Evolutionary conservation across 2,888 invertebrate species (phyloP), one percentile per base, ranked within the genome.

Genomic region (Drosophila formosana): DNA sequence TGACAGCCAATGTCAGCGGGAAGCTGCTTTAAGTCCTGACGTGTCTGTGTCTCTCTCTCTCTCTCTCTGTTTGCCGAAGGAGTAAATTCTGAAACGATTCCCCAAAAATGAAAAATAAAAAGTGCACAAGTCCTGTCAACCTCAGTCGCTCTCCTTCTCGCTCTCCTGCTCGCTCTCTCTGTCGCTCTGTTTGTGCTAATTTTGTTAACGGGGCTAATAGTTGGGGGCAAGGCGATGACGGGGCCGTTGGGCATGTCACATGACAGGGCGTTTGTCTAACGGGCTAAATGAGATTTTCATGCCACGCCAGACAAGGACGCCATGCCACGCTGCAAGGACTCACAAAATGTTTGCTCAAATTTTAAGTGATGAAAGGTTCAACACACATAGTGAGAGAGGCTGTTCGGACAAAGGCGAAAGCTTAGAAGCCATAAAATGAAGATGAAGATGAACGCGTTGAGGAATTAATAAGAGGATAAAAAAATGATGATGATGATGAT

Each of bases 391-490:
- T 25, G 7, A 57, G 0, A 52, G 28, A 30, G 47, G 34, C n/a
- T 23, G 32, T 39, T 45, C 43, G n/a, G 50, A 71, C 66, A 78
- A 66, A 60, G 50, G 62, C 53, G 47, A 32, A 65, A 70, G 85
- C 80, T 72, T 72, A 67, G 67, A 83, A 86, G 84, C 78, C 81
- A 68, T 66, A 64, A 64, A 82, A 87, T 82, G 72, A 82, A 82
- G 77, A 85, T 82, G 72, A 84, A 88, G 77, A 88, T 85, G 73
- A 88, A 80, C 77, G 78, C 88, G 69, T 71, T 68, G 72, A 82
- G 73, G 74, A 89, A 89, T 89, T 85, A 88, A 82, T 78, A 72
- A 63, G 53, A 57, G 60, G 58, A 69, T 72, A 64, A 61, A 61
- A 60, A 50, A 26, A 25, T 50, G 11, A 60, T 26, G 45, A 55